Conservation (phyloP, 2,888 invertebrate species). For the Heliconius sara region DNA sequence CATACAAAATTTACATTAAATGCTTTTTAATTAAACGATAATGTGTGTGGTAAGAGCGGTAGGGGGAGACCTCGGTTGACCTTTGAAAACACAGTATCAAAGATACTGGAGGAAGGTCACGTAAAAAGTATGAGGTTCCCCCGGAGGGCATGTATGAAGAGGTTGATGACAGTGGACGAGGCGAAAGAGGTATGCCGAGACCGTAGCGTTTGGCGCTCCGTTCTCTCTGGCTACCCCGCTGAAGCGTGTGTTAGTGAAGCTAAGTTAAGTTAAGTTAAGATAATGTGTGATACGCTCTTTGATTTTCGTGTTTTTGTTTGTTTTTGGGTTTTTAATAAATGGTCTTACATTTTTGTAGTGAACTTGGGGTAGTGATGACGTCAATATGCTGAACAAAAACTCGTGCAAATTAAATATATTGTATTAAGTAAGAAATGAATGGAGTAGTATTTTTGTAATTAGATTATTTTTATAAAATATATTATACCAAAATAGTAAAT, state of each 20-base stretch:
- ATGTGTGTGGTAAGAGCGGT: too few relatives aligned
- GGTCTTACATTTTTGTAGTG: neutral
- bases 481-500: neutral
- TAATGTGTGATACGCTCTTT: neutral
- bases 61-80: too few relatives aligned
- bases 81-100: too few relatives aligned
- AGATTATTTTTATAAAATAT: slow-evolving; percentile 19
- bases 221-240: too few relatives aligned
- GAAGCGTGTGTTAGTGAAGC: too few relatives aligned
- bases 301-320: neutral
- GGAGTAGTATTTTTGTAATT: slow-evolving; percentile 7
- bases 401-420: slow-evolving; percentile 27
- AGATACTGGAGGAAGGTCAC: too few relatives aligned
- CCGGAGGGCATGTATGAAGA: too few relatives aligned
- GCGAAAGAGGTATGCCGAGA: too few relatives aligned
- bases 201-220: too few relatives aligned
- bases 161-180: too few relatives aligned
- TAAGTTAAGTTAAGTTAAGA: too few relatives aligned
- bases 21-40: neutral
- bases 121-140: too few relatives aligned
- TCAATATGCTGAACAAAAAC: slow-evolving; percentile 8
- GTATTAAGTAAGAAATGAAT: neutral
- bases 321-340: neutral
- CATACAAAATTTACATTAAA: neutral
- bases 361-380: slow-evolving; percentile 15